Percentiles rank a stretch among this genome's conserved stretches.
Evolutionary conservation across 2,888 invertebrate species (phyloP).

Genomic region (Heliconius hortense): DNA sequence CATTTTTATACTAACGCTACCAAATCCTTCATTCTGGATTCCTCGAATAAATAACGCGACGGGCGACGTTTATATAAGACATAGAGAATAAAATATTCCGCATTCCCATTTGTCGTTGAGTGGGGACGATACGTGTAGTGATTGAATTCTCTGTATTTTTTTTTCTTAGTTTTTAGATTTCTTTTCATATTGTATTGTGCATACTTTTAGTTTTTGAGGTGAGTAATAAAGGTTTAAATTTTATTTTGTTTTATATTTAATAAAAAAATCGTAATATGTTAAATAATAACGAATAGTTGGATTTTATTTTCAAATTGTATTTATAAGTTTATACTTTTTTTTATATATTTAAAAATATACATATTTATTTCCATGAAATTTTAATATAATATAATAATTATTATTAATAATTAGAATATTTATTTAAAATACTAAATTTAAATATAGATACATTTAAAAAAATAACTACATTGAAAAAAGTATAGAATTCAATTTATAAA

Average conservation of each 20-base stretch:
- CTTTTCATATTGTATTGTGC: neutral
- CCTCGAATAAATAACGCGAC: constrained; percentile 48
- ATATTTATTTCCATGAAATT: too few relatives aligned
- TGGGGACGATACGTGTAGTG: constrained; percentile 35
- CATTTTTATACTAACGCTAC: constrained; percentile 57
- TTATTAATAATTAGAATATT: too few relatives aligned
- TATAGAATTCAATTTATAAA: too few relatives aligned
- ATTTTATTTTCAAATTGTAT: too few relatives aligned
- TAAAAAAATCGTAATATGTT: too few relatives aligned
- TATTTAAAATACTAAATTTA: too few relatives aligned
- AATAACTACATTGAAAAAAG: too few relatives aligned
- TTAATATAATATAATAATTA: too few relatives aligned
- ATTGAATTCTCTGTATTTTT: neutral
- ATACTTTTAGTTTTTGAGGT: neutral
- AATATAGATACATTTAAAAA: too few relatives aligned
- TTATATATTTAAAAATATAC: too few relatives aligned
- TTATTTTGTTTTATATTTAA: neutral
- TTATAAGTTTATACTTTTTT: too few relatives aligned
- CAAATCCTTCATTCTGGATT: constrained; percentile 66
- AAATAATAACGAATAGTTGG: too few relatives aligned
- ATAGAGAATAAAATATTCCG: constrained; percentile 58
- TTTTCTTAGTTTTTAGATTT: neutral
- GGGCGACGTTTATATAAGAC: constrained; percentile 71
- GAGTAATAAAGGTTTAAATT: neutral
- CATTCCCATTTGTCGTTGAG: constrained; percentile 56